Conservation (phyloP, 92 coral and sea anemone species). For the Nematostella vectensis region DNA sequence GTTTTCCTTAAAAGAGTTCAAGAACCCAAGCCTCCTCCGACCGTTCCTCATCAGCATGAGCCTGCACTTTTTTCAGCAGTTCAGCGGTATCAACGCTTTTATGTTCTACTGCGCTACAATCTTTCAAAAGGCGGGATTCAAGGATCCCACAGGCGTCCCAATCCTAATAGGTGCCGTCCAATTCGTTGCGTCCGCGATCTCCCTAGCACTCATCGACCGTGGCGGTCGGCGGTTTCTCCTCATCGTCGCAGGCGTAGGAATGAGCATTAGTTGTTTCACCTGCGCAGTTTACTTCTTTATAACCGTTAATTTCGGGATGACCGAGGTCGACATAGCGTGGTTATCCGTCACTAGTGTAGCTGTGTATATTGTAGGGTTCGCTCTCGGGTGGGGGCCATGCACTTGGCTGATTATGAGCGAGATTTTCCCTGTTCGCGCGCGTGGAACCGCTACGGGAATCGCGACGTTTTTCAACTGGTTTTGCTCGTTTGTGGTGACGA, state of each 20-base stretch:
- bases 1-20: slow-evolving; percentile 54
- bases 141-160: slow-evolving; percentile 59
- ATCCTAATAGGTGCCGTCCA: slow-evolving; percentile 69
- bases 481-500: slow-evolving; percentile 62
- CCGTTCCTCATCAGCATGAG: slow-evolving; percentile 63
- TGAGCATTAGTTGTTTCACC: slow-evolving; percentile 53
- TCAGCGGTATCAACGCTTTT: slow-evolving; percentile 76
- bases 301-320: slow-evolving; percentile 8
- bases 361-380: slow-evolving; percentile 77
- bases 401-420: slow-evolving; percentile 96
- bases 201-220: slow-evolving; percentile 68
- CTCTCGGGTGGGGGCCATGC: slow-evolving; percentile 89
- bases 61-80: slow-evolving; percentile 72
- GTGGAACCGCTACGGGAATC: slow-evolving; percentile 82
- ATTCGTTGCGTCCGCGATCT: slow-evolving; percentile 45
- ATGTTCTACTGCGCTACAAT: slow-evolving; percentile 82
- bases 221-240: slow-evolving; percentile 81
- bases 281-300: slow-evolving; percentile 49
- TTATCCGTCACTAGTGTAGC: slow-evolving; percentile 61
- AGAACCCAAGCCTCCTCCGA: slow-evolving; percentile 52
- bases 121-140: slow-evolving; percentile 68
- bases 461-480: slow-evolving; percentile 84
- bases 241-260: slow-evolving; percentile 46
- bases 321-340: slow-evolving; percentile 40
- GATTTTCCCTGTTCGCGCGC: slow-evolving; percentile 78